phyloP scores from a whole-genome alignment of 2,113 vertebrate species.

The Lanius ludovicianus region DNA sequence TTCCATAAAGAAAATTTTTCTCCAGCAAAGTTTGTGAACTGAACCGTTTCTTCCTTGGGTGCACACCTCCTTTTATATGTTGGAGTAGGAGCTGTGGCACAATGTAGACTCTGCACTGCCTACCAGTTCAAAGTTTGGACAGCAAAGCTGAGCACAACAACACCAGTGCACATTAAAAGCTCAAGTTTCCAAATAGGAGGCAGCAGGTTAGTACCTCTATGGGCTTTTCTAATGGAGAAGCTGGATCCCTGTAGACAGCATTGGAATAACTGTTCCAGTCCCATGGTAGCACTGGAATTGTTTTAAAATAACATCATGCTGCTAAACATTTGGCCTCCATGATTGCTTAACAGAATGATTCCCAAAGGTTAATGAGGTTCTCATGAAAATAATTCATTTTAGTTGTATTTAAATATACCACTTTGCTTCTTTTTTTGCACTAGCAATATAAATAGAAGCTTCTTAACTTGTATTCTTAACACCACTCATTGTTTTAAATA shows the following conservation, averaged over 20 bases:
- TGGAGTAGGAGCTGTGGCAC: neutral
- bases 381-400: conserved; percentile 30
- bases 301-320: neutral
- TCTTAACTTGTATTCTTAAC: neutral
- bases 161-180: neutral
- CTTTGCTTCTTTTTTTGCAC: neutral
- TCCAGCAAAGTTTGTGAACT: neutral
- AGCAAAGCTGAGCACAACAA: neutral
- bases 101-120: neutral
- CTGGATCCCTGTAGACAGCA: neutral
- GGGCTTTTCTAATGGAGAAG: neutral
- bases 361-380: conserved; percentile 14
- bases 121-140: neutral
- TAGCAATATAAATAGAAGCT: neutral
- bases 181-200: neutral
- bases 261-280: neutral
- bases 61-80: neutral
- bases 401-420: neutral
- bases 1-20: neutral
- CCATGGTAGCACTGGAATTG: neutral
- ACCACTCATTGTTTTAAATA: neutral
- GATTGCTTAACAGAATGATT: neutral
- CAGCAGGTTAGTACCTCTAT: neutral
- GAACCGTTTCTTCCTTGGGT: neutral
- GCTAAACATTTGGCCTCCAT: neutral